Evolutionary conservation across 2,888 invertebrate species (phyloP).

Genomic region (Temnothorax ravouxi): DNA sequence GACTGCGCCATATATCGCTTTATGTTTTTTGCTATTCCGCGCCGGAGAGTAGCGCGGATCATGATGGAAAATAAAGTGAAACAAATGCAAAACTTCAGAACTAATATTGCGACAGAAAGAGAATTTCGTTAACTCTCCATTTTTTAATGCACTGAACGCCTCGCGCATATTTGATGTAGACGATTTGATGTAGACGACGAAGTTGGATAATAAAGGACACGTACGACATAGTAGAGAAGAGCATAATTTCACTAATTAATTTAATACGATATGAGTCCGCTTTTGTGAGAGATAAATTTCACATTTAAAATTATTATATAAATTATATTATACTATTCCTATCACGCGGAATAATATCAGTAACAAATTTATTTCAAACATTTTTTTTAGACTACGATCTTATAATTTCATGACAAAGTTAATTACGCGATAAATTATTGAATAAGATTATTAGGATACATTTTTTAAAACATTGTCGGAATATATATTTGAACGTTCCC

Average conservation of each 20-base stretch:
- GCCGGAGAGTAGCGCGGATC: not conserved
- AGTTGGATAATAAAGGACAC: conserved; percentile 45
- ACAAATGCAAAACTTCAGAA: conserved; percentile 45
- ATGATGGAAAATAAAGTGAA: conserved; percentile 34
- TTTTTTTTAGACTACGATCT: not conserved
- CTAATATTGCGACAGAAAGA: conserved; percentile 39
- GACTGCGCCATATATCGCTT: conserved; percentile 37
- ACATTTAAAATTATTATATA: conserved; percentile 37
- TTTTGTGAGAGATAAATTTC: conserved; percentile 23
- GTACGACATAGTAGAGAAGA: conserved; percentile 23
- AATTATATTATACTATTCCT: not conserved
- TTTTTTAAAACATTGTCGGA: not conserved
- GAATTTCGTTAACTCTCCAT: conserved; percentile 49
- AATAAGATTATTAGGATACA: not conserved
- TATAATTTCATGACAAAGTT: not conserved
- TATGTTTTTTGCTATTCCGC: conserved; percentile 25
- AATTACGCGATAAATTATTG: not conserved
- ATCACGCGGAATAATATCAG: not conserved
- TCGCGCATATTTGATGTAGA: conserved; percentile 43
- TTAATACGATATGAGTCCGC: conserved; percentile 17
- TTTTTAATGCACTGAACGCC: conserved; percentile 34
- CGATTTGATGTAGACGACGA: conserved; percentile 27
- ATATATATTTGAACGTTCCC: not conserved
- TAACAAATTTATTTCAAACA: not conserved
- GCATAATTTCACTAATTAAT: conserved; percentile 50